These are phyloP conservation scores for Lasioglossum marginatum DNA, from an alignment of 2,888 invertebrate genomes.

Conservation along the genomic window DNA sequence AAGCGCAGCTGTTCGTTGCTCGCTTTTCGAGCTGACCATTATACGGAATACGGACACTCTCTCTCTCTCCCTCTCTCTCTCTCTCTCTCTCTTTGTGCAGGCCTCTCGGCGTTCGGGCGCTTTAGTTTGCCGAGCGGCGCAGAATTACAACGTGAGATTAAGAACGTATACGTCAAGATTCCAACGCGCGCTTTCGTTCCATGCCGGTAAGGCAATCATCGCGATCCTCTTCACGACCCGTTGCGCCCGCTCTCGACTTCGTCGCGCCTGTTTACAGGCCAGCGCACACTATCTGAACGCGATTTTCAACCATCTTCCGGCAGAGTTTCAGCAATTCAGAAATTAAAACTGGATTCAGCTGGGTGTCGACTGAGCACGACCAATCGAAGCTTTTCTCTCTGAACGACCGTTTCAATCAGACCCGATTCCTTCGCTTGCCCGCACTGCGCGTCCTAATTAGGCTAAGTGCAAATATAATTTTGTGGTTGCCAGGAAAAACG, in stretches of 20 bases:
- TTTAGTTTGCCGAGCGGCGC: slow-evolving; percentile 15
- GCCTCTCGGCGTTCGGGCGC: neutral
- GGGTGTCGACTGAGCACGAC: neutral
- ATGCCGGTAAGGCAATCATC: slow-evolving; percentile 19
- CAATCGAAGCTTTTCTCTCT: neutral
- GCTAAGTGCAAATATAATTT: neutral
- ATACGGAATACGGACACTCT: neutral
- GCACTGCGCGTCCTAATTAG: neutral
- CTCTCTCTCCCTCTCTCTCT: no score
- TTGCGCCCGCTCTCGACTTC: neutral
- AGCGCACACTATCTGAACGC: slow-evolving; percentile 16
- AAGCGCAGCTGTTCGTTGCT: neutral
- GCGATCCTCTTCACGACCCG: slow-evolving; percentile 23
- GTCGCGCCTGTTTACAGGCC: slow-evolving; percentile 33
- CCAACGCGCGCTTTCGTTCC: slow-evolving; percentile 8
- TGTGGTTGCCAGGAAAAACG: no score
- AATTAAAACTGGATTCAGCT: neutral
- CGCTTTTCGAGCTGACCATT: neutral
- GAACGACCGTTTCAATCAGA: neutral
- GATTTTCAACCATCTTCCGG: neutral
- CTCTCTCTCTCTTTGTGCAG: neutral
- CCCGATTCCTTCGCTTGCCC: neutral
- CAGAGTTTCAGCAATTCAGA: neutral
- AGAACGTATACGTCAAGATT: slow-evolving; percentile 20
- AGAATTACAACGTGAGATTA: slow-evolving; percentile 40